These are phyloP conservation scores for Oryzias melastigma DNA, from an alignment of 2,113 vertebrate species.

Conservation along the genomic window DNA sequence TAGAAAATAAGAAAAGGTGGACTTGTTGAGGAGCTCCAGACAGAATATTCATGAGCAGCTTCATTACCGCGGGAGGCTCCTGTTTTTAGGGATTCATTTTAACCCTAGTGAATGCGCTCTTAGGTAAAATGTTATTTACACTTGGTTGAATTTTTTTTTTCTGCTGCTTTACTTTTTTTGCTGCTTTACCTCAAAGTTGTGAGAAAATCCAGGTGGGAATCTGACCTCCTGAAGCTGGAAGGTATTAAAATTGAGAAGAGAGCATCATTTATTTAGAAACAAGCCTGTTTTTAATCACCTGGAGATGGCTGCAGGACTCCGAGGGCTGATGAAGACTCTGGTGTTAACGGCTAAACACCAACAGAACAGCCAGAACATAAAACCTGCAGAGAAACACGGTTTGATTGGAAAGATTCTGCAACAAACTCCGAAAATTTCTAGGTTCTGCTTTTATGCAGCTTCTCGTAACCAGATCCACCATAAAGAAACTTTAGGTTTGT, in stretches of 20 bases:
- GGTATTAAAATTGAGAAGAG: conserved; percentile 2
- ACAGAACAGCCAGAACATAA: conserved; percentile 22
- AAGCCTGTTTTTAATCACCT: conserved; percentile 50
- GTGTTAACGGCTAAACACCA: conserved; percentile 32
- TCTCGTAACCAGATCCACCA: no score
- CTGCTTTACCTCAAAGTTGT: conserved; percentile 47
- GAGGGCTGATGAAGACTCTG: conserved; percentile 13
- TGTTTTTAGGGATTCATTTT: conserved; percentile 58
- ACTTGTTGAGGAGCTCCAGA: conserved; percentile 32
- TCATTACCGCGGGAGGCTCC: conserved; percentile 50
- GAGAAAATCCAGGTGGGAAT: conserved; percentile 32
- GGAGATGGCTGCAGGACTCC: conserved; percentile 42
- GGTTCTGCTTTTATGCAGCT: no score
- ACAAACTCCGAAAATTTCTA: no score
- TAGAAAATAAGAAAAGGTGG: conserved; percentile 65
- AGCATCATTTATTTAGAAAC: conserved; percentile 59
- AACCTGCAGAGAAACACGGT: neutral
- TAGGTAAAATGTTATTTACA: conserved; percentile 53
- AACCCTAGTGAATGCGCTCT: conserved; percentile 32
- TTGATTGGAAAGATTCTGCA: no score
- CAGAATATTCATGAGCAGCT: conserved; percentile 69
- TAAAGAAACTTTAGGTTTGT: no score
- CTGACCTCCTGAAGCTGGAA: conserved; percentile 48
- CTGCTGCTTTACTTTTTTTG: conserved; percentile 15
- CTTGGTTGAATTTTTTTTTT: conserved; percentile 32